These are phyloP conservation scores for Clarias macrocephalus DNA, from an alignment of 2,113 vertebrate species.

Conservation along the genomic window DNA sequence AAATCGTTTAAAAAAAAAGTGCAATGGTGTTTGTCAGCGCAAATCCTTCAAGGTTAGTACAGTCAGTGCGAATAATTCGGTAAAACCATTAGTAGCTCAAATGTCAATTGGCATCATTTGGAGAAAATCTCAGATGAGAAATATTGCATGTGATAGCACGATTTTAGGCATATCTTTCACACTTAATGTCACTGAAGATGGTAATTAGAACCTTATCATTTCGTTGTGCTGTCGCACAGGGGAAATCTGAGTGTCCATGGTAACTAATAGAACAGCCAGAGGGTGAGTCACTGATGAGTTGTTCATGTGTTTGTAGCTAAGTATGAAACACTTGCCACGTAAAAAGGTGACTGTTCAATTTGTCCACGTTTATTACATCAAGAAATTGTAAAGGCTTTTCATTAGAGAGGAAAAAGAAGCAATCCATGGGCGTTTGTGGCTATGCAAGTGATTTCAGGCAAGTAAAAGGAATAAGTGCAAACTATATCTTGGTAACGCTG, in stretches of 20 bases:
- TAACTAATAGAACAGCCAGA: slow-evolving; percentile 42
- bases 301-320: slow-evolving; percentile 26
- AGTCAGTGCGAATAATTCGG: background rate
- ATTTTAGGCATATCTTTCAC: slow-evolving; percentile 33
- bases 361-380: background rate
- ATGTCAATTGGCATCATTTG: background rate
- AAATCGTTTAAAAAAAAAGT: slow-evolving; percentile 6
- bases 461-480: background rate
- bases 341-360: slow-evolving; percentile 22
- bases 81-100: background rate
- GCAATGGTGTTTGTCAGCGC: background rate
- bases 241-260: slow-evolving; percentile 56
- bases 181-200: slow-evolving; percentile 8
- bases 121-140: background rate
- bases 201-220: slow-evolving; percentile 55
- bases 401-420: background rate
- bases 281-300: slow-evolving; percentile 43
- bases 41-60: background rate
- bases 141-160: background rate
- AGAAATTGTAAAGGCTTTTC: background rate
- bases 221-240: slow-evolving; percentile 45
- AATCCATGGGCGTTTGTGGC: background rate
- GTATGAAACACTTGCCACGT: background rate
- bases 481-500: background rate
- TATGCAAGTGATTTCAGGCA: background rate